phyloP scores from a whole-genome alignment of 2,797 vertebrate species.

The Synanceia verrucosa region DNA sequence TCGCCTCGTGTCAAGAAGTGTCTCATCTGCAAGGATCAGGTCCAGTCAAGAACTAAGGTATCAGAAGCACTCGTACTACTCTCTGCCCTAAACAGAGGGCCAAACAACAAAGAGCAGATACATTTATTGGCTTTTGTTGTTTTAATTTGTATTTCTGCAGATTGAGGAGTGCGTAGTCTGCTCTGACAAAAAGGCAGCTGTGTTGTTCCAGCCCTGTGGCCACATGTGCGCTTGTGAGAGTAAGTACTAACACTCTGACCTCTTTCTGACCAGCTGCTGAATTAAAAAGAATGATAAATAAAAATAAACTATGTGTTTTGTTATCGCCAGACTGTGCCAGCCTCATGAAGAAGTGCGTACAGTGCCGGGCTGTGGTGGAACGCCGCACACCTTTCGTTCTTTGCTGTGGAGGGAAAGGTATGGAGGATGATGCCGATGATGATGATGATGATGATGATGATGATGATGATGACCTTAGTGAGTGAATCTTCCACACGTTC shows the following conservation, averaged over 20 bases:
- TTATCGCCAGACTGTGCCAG: slow-evolving; percentile 92
- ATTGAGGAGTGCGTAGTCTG: slow-evolving; percentile 99
- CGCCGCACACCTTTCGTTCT: slow-evolving; percentile 94
- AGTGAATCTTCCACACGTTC: slow-evolving; percentile 85
- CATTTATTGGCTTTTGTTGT: neutral
- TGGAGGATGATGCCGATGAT: slow-evolving; percentile 90
- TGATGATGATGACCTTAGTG: slow-evolving; percentile 94
- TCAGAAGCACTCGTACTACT: fast-evolving
- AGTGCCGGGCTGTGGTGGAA: slow-evolving; percentile 97
- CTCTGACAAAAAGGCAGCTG: slow-evolving; percentile 98
- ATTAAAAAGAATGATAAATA: neutral
- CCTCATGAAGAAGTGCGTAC: slow-evolving; percentile 99
- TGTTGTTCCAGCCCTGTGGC: slow-evolving; percentile 98
- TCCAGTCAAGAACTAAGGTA: slow-evolving; percentile 99
- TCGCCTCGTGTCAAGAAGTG: slow-evolving; percentile 99
- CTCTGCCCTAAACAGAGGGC: neutral
- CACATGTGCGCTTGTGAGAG: slow-evolving; percentile 99
- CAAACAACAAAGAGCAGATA: neutral
- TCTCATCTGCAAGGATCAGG: slow-evolving; percentile 99
- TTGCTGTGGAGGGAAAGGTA: slow-evolving; percentile 98
- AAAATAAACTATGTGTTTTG: neutral
- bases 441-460: slow-evolving; percentile 82
- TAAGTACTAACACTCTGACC: slow-evolving; percentile 84
- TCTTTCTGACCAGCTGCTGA: neutral
- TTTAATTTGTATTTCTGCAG: slow-evolving; percentile 70